A percentile compares a stretch with the other conserved stretches of the same genome.
Evolutionary conservation across 2,113 vertebrate species (phyloP).

Genomic region (Psittacara wagleri): DNA sequence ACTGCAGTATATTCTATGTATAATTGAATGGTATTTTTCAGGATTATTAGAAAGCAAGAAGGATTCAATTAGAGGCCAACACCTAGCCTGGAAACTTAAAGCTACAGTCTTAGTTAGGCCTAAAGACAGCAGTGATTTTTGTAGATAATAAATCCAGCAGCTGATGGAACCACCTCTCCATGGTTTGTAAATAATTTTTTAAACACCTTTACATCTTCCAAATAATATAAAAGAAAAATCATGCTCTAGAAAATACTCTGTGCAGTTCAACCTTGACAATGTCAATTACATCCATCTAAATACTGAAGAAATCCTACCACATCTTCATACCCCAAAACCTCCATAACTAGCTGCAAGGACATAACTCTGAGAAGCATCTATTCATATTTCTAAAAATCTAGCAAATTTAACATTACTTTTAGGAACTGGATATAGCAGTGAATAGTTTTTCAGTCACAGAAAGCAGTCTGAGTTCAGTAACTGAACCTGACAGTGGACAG

Average conservation of each 20-base stretch:
- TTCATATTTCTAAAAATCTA: neutral
- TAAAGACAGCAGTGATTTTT: neutral
- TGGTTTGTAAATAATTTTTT: neutral
- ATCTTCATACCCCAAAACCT: neutral
- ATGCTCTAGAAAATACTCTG: neutral
- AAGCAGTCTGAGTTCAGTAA: neutral
- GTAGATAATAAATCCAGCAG: neutral
- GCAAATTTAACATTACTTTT: neutral
- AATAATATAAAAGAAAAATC: neutral
- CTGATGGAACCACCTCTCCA: neutral
- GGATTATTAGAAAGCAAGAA: neutral
- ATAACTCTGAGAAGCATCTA: neutral
- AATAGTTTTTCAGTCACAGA: neutral
- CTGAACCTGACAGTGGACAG: neutral
- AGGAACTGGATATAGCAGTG: neutral
- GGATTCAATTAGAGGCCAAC: neutral
- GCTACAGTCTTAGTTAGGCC: neutral
- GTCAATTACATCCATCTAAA: neutral
- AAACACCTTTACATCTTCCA: neutral
- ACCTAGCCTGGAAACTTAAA: neutral
- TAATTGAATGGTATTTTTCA: neutral
- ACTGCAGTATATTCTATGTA: accelerated
- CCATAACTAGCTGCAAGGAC: neutral
- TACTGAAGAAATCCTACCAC: neutral
- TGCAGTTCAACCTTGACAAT: neutral